Evolutionary conservation across 2,113 vertebrate species (phyloP).

Genomic region (Mus spicilegus): DNA sequence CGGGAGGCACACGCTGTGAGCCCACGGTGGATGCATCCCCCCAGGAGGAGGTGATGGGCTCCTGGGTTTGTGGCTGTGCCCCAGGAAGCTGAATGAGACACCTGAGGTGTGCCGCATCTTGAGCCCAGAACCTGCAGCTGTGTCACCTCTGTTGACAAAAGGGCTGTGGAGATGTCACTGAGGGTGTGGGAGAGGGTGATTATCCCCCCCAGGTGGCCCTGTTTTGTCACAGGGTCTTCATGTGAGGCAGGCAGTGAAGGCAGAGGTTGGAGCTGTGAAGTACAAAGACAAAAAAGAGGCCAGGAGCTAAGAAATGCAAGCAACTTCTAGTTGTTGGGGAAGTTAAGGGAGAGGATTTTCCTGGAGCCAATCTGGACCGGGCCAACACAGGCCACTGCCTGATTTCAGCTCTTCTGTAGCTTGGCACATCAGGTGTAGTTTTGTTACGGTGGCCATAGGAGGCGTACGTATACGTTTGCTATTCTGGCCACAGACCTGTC

Average conservation of each 20-base stretch:
- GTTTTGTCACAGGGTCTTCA: neutral
- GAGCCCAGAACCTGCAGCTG: neutral
- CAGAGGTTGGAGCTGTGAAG: neutral
- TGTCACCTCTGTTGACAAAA: neutral
- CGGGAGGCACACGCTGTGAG: neutral
- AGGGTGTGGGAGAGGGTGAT: neutral
- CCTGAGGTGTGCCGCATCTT: neutral
- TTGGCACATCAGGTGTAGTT: rapidly evolving
- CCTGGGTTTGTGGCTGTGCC: neutral
- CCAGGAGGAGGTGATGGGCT: neutral
- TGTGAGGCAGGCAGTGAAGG: neutral
- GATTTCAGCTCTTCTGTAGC: neutral
- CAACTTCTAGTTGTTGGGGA: neutral
- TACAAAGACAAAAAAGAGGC: neutral
- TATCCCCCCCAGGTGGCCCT: neutral
- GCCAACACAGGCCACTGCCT: rapidly evolving
- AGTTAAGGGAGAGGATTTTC: neutral
- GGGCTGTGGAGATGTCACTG: neutral
- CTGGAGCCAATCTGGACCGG: neutral
- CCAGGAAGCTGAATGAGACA: rapidly evolving
- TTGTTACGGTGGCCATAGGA: neutral
- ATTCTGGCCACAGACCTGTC: rapidly evolving
- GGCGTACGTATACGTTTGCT: rapidly evolving
- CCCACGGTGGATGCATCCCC: too few species aligned
- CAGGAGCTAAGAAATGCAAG: neutral